phyloP scores from a whole-genome alignment of 2,113 vertebrate genomes.

The Tragulus kanchil region DNA sequence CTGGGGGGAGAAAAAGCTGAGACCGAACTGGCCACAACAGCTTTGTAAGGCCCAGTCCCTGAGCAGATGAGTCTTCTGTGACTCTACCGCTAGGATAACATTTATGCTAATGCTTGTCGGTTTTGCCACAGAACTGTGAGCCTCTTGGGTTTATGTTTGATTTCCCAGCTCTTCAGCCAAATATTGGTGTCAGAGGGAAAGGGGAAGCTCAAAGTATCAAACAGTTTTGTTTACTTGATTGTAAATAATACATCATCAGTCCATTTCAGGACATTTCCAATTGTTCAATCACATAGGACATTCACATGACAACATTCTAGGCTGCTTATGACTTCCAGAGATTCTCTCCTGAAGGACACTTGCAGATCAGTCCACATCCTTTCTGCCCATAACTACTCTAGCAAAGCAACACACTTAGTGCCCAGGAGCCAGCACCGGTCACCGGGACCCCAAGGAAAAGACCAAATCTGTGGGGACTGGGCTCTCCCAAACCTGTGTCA shows the following conservation, averaged over 20 bases:
- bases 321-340: background rate
- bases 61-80: background rate
- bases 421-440: background rate
- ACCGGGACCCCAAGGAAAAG: background rate
- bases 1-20: rapidly evolving
- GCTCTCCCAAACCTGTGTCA: background rate
- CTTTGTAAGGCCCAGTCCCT: background rate
- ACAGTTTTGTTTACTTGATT: background rate
- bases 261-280: background rate
- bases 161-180: background rate
- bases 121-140: background rate
- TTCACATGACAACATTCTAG: background rate
- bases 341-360: background rate
- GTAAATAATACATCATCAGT: background rate
- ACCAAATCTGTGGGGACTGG: background rate
- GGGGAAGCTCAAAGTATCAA: background rate
- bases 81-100: background rate
- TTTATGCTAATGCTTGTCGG: background rate
- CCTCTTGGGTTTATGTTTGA: background rate
- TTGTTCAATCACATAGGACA: background rate
- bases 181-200: background rate
- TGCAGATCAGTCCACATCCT: background rate
- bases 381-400: background rate
- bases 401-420: background rate
- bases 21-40: no score